Evolutionary conservation across 2,113 vertebrate genomes (phyloP).

Genomic region (Callorhinus ursinus): DNA sequence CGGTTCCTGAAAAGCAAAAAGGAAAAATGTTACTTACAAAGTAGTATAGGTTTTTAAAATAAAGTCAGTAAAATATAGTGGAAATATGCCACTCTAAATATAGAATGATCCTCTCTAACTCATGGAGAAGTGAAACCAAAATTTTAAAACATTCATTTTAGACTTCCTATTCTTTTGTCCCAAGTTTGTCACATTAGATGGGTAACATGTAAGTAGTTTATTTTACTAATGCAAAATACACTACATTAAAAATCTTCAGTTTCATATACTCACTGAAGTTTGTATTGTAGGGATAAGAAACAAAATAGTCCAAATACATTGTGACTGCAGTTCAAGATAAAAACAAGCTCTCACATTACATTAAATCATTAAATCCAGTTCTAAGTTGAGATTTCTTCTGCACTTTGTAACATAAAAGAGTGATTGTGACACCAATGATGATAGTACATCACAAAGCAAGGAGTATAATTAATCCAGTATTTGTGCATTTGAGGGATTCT

Average conservation of each 20-base stretch:
- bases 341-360: background rate
- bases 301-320: background rate
- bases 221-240: background rate
- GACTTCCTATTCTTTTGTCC: background rate
- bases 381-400: slow-evolving; percentile 2
- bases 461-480: background rate
- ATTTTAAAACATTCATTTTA: slow-evolving; percentile 34
- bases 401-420: slow-evolving; percentile 14
- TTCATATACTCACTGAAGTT: background rate
- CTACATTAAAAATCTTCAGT: background rate
- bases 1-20: slow-evolving; percentile 88
- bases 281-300: background rate
- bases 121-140: background rate
- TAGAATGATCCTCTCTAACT: slow-evolving; percentile 12
- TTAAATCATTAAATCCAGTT: background rate
- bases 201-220: background rate
- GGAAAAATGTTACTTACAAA: background rate
- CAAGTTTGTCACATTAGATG: background rate
- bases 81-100: background rate
- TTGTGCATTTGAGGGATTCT: background rate
- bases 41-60: background rate
- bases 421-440: background rate
- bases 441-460: background rate
- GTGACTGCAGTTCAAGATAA: background rate
- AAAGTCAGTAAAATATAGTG: background rate